A percentile compares a stretch with the other conserved stretches of the same genome.
Evolutionary conservation across 2,888 invertebrate genomes (phyloP).

Genomic region (Cenopis cana): DNA sequence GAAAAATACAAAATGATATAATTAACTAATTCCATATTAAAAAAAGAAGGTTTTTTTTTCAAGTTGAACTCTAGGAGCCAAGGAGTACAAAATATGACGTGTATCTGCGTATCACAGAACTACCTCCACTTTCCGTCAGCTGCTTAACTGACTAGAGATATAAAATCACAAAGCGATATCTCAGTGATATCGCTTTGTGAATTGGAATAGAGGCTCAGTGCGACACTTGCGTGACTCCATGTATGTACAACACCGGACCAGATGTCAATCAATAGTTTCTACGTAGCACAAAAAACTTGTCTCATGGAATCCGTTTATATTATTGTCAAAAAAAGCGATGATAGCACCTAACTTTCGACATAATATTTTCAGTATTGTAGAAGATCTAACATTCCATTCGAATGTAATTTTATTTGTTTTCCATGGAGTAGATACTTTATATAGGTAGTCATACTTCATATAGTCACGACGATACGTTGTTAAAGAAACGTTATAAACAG

Average conservation of each 20-base stretch:
- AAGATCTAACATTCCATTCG: not conserved
- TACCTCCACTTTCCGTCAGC: too few species aligned
- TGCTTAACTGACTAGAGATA: too few species aligned
- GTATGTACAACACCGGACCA: not conserved
- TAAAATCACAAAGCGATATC: not conserved
- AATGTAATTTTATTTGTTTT: not conserved
- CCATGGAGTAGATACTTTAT: not conserved
- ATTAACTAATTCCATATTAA: too few species aligned
- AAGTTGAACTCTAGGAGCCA: too few species aligned
- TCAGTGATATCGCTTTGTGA: not conserved
- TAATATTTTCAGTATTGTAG: not conserved
- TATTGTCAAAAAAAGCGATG: slow-evolving; percentile 8
- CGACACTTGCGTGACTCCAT: slow-evolving; percentile 29
- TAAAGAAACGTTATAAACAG: not conserved
- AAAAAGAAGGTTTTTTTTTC: too few species aligned
- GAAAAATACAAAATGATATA: too few species aligned
- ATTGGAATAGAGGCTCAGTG: not conserved
- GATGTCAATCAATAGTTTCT: slow-evolving; percentile 15
- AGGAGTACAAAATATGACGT: too few species aligned
- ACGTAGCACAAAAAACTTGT: slow-evolving; percentile 11
- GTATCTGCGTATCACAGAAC: too few species aligned
- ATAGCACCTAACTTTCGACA: slow-evolving; percentile 10
- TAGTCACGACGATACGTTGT: not conserved
- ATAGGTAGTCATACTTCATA: not conserved
- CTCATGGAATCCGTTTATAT: not conserved